These are phyloP conservation scores for Trichoplusia ni DNA, from an alignment of 1,140 invertebrate genomes.

Conservation along the genomic window DNA sequence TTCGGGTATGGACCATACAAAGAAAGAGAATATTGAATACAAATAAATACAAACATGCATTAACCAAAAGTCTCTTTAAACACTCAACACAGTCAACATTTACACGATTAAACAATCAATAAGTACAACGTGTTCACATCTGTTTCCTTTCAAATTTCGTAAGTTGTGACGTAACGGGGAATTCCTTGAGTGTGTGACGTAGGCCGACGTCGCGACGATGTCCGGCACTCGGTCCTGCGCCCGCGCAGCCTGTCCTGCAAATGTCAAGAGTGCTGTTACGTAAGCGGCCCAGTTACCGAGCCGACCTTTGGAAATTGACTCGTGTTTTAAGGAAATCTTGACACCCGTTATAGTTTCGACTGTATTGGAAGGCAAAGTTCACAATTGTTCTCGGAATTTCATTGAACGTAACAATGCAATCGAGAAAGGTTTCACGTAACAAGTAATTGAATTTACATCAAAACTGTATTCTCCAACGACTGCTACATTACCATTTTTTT, in stretches of 20 bases:
- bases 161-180: constrained; percentile 52
- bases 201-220: not conserved
- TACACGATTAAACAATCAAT: constrained; percentile 10
- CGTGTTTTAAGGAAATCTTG: constrained; percentile 48
- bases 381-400: constrained; percentile 11
- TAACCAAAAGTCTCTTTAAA: no score
- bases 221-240: constrained; percentile 21
- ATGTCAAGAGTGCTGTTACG: constrained; percentile 62
- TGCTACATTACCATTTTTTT: no score
- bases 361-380: constrained; percentile 31
- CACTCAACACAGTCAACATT: constrained; percentile 3
- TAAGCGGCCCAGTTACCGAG: constrained; percentile 50
- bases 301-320: constrained; percentile 52
- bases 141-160: constrained; percentile 42
- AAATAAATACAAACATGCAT: no score
- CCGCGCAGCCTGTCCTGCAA: constrained; percentile 52
- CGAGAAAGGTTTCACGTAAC: not conserved
- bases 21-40: no score
- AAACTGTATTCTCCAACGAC: no score
- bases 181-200: constrained; percentile 47
- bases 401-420: not conserved
- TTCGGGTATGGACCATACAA: no score
- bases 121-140: constrained; percentile 37
- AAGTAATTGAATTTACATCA: constrained; percentile 4
- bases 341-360: constrained; percentile 28